A percentile compares a stretch with the other conserved stretches of the same genome.
Evolutionary conservation across 1,140 invertebrate genomes (phyloP).

Genomic region (Drosophila pseudoobscura): DNA sequence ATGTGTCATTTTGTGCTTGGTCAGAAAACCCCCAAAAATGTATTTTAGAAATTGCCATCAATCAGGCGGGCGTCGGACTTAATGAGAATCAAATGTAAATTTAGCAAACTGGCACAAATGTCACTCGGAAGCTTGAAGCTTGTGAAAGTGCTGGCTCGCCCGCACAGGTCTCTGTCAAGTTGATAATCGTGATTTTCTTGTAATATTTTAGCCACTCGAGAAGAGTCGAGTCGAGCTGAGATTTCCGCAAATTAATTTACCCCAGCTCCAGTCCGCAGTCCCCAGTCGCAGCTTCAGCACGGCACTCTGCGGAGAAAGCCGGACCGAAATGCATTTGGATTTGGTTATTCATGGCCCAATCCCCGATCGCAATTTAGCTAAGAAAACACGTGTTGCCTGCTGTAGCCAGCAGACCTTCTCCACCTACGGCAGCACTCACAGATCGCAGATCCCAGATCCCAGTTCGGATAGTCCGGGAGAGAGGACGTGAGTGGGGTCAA

Average conservation of each 20-base stretch:
- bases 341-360: conserved; percentile 25
- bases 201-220: conserved; percentile 72
- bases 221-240: conserved; percentile 6
- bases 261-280: background rate
- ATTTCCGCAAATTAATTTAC: conserved; percentile 56
- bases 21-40: conserved; percentile 41
- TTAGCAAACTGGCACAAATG: conserved; percentile 50
- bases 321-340: conserved; percentile 28
- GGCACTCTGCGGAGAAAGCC: conserved; percentile 36
- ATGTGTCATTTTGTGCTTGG: conserved; percentile 34
- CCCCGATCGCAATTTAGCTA: conserved; percentile 39
- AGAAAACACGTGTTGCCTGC: conserved; percentile 39
- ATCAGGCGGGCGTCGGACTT: conserved; percentile 20
- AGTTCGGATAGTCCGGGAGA: background rate
- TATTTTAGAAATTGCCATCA: conserved; percentile 54
- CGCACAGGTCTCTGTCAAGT: conserved; percentile 42
- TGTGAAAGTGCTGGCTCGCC: conserved; percentile 36
- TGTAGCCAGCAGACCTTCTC: background rate
- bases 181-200: conserved; percentile 73
- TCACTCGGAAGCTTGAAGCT: conserved; percentile 40
- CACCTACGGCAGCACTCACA: conserved; percentile 2
- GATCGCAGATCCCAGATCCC: conserved; percentile 13
- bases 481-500: conserved; percentile 57
- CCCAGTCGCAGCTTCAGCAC: background rate
- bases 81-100: conserved; percentile 48